Percentiles rank a stretch among this genome's conserved stretches.
Evolutionary conservation across 2,113 vertebrate species (phyloP).

Genomic region (Zapus hudsonius): DNA sequence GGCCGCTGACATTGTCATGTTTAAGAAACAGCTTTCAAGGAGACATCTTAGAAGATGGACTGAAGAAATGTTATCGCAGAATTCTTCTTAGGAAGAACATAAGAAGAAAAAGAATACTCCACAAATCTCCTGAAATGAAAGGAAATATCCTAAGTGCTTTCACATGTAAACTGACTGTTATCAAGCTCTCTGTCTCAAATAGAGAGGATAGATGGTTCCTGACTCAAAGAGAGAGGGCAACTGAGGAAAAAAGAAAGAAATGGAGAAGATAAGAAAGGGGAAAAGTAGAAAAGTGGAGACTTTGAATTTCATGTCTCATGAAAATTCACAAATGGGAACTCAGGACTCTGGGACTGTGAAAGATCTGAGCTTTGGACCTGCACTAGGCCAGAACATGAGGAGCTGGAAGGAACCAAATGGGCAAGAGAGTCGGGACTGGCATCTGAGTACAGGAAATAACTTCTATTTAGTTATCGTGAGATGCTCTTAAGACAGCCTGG

Average conservation of each 20-base stretch:
- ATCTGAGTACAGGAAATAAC: not conserved
- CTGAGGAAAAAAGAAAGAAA: not conserved
- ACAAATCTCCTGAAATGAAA: not conserved
- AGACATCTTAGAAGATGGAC: slow-evolving; percentile 42
- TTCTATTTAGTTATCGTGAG: not conserved
- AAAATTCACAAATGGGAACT: not conserved
- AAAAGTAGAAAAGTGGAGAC: not conserved
- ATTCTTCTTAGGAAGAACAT: not conserved
- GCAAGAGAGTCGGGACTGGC: not conserved
- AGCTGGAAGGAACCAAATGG: not conserved
- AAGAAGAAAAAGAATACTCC: not conserved
- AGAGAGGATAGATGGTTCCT: not conserved
- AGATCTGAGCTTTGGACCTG: not conserved
- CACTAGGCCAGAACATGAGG: not conserved
- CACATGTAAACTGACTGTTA: not conserved
- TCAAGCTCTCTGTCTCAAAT: not conserved
- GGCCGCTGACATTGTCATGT: not conserved
- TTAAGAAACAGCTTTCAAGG: slow-evolving; percentile 16
- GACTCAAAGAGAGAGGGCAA: not conserved
- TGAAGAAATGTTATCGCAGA: not conserved
- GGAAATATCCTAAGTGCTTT: not conserved
- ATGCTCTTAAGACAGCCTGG: no score
- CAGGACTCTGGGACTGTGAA: not conserved
- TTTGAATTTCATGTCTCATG: not conserved
- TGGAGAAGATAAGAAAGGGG: not conserved